Evolutionary conservation across 2,888 invertebrate genomes (phyloP).

Genomic region (Crepidodera aurea): DNA sequence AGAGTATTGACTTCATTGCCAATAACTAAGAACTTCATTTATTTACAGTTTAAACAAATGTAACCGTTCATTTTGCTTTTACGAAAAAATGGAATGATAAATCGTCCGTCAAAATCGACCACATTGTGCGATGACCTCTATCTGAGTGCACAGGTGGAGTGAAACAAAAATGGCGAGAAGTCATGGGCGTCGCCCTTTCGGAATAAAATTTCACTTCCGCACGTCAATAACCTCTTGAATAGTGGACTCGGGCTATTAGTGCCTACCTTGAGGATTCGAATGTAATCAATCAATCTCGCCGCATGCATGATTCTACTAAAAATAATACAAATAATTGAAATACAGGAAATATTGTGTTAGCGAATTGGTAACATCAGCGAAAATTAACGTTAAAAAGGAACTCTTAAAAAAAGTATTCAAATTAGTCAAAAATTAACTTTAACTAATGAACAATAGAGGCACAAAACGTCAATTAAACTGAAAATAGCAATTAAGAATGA

Average conservation of each 20-base stretch:
- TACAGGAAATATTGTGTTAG: too few species aligned
- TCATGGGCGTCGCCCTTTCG: background rate
- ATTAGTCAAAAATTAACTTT: too few species aligned
- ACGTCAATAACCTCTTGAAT: background rate
- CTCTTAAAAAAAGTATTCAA: too few species aligned
- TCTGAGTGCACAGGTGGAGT: background rate
- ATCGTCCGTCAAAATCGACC: background rate
- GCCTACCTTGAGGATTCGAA: background rate
- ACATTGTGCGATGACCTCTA: background rate
- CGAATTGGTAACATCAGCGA: too few species aligned
- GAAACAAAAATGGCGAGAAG: background rate
- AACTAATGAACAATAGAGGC: too few species aligned
- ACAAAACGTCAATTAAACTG: too few species aligned
- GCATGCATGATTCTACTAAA: too few species aligned
- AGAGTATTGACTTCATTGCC: too few species aligned
- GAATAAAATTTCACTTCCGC: slow-evolving; percentile 1
- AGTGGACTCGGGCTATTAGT: background rate
- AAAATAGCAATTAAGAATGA: too few species aligned
- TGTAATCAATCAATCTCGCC: slow-evolving; percentile 1
- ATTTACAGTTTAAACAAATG: background rate
- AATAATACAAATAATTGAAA: too few species aligned
- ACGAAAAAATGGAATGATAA: background rate
- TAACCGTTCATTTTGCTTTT: background rate
- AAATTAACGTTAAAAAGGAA: too few species aligned
- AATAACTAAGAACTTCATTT: too few species aligned